Evolutionary conservation across 2,113 vertebrate genomes (phyloP).

Genomic region (Podarcis muralis): DNA sequence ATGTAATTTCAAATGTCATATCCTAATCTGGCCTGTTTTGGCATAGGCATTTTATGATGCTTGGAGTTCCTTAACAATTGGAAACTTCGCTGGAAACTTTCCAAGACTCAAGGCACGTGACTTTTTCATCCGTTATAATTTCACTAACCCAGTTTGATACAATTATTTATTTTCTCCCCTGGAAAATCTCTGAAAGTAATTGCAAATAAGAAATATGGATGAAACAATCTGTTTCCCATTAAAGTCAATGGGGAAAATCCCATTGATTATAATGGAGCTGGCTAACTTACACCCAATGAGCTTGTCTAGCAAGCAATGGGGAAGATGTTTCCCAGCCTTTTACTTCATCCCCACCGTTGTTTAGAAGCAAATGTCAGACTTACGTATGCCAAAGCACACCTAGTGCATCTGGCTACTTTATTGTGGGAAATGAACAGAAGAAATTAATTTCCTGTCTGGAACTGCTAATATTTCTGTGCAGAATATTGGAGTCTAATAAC

Average conservation of each 20-base stretch:
- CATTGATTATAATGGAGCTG: background rate
- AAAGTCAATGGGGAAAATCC: background rate
- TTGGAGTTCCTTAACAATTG: background rate
- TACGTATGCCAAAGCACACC: background rate
- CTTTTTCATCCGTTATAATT: background rate
- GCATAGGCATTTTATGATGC: background rate
- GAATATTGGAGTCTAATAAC: background rate
- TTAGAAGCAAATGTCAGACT: background rate
- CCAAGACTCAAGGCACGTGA: background rate
- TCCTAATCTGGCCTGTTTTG: background rate
- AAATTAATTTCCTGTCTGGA: conserved; percentile 41
- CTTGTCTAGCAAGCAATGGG: background rate
- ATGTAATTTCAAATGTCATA: background rate
- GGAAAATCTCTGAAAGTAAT: conserved; percentile 18
- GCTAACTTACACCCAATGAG: background rate
- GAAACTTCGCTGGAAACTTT: background rate
- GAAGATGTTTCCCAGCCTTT: background rate
- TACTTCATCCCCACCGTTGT: background rate
- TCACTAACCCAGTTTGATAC: background rate
- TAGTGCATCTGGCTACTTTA: background rate
- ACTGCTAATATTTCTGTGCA: conserved; percentile 20
- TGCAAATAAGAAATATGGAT: background rate
- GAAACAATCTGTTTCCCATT: background rate
- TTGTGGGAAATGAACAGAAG: conserved; percentile 15
- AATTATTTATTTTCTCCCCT: background rate